Evolutionary conservation across 2,888 invertebrate genomes (phyloP), one percentile per base, ranked within the genome.

Genomic region (Dryomyza anilis): DNA sequence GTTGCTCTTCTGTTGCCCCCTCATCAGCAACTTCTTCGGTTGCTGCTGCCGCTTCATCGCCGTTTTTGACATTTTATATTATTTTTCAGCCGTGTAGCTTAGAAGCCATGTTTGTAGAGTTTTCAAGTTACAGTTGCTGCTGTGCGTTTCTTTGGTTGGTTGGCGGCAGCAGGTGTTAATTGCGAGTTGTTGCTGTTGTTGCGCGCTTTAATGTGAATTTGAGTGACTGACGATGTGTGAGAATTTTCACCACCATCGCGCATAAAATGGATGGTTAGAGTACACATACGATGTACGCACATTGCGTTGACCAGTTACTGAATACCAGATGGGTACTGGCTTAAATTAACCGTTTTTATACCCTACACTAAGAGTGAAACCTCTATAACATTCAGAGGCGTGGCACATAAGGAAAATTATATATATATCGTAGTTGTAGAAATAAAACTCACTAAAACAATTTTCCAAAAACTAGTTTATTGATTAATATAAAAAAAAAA

Each of bases 161-260:
- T 33, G 30, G 39, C 46, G 66, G 69, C 23, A 52, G 72, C 76
- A 76, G 76, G 77, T 77, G 77, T 76, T 76, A 77, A 76, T 72
- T 72, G 72, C 65, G 64, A 68, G 68, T 68, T 68, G 62, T 61
- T 55, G 45, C 25, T 60, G 19, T 16, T 52, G 50, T 27, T 27
- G 27, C 50, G 27, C 27, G 29, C 25, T 52, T 52, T 52, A 52
- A 52, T 52, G 50, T 52, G 27, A 25, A 25, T 52, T 52, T 52
- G 27, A 52, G 27, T 52, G 52, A 50, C 45, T 19, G 23, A n/a
- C 55, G 52, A 50, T 50, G 60, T 50, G 58, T 45, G 10, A 50
- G 50, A 60, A 50, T 60, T 33, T 10, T 45, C 63, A 59, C 56
- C 65, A 48, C 21, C 52, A 29, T 1, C 50, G 14, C 43, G 19